Percentiles rank a stretch among this genome's conserved stretches.
Conservation (phyloP, 2,888 invertebrate genomes). For the Leistus spinibarbis region DNA sequence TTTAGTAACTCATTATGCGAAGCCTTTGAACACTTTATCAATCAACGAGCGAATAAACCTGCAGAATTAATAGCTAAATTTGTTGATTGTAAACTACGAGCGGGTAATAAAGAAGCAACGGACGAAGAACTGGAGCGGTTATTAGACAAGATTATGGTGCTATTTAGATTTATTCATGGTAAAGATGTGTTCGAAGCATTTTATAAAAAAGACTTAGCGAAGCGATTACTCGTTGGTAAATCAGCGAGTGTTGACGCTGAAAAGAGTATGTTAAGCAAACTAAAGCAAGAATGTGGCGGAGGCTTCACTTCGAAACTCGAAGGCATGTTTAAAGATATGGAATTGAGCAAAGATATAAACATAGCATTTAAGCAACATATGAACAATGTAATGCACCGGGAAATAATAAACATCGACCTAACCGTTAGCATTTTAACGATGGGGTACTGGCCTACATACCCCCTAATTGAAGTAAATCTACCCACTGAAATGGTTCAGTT, state of each 20-base stretch:
- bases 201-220: constrained; percentile 98
- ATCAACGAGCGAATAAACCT: constrained; percentile 97
- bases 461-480: constrained; percentile 87
- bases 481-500: constrained; percentile 89
- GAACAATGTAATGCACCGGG: constrained; percentile 48
- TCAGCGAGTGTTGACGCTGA: constrained; percentile 99
- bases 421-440: constrained; percentile 96
- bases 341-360: constrained; percentile 95
- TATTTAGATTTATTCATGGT: constrained; percentile 98
- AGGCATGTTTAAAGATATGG: constrained; percentile 99
- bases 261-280: constrained; percentile 97
- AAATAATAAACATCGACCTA: constrained; percentile 73
- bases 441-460: constrained; percentile 99
- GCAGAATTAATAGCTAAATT: constrained; percentile 99
- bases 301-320: constrained; percentile 98
- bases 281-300: constrained; percentile 99
- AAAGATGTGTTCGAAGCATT: constrained; percentile 99
- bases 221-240: constrained; percentile 95
- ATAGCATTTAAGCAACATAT: constrained; percentile 91
- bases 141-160: constrained; percentile 97
- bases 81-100: constrained; percentile 94
- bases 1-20: constrained; percentile 95
- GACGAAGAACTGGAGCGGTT: constrained; percentile 96
- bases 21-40: constrained; percentile 97
- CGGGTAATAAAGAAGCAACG: constrained; percentile 98